Evolutionary conservation across 2,888 invertebrate species (phyloP).

Genomic region (Zeuzera pyrina): DNA sequence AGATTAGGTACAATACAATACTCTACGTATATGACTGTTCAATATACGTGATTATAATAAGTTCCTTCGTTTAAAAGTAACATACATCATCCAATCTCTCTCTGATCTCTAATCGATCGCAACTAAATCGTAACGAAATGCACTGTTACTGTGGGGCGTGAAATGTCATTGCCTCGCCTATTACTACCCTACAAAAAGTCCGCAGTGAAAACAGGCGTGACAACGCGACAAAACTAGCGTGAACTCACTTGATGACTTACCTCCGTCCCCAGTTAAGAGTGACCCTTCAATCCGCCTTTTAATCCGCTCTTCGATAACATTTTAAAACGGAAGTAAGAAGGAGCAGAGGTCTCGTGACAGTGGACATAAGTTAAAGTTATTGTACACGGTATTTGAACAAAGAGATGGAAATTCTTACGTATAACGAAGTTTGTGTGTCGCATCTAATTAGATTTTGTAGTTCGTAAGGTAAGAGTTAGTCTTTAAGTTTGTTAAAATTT

Average conservation of each 20-base stretch:
- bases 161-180: constrained; percentile 7
- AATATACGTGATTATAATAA: too few species aligned
- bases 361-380: constrained; percentile 2
- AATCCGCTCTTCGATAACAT: too few species aligned
- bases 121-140: constrained; percentile 4
- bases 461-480: too few species aligned
- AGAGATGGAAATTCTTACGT: constrained; percentile 6
- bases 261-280: too few species aligned
- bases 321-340: not conserved
- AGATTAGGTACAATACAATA: too few species aligned
- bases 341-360: not conserved
- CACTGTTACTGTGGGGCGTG: constrained; percentile 7
- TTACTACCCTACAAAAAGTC: constrained; percentile 5
- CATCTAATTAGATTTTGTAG: too few species aligned
- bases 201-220: constrained; percentile 1
- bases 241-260: constrained; percentile 5
- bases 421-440: constrained; percentile 8
- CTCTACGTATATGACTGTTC: too few species aligned
- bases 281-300: too few species aligned
- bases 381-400: constrained; percentile 5
- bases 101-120: constrained; percentile 2
- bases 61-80: too few species aligned
- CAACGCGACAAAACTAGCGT: constrained; percentile 4
- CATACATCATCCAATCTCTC: too few species aligned
- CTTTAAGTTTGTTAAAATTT: too few species aligned